These are phyloP conservation scores for Aspidoscelis tigris DNA, from an alignment of 2,113 vertebrate species.

Conservation along the genomic window DNA sequence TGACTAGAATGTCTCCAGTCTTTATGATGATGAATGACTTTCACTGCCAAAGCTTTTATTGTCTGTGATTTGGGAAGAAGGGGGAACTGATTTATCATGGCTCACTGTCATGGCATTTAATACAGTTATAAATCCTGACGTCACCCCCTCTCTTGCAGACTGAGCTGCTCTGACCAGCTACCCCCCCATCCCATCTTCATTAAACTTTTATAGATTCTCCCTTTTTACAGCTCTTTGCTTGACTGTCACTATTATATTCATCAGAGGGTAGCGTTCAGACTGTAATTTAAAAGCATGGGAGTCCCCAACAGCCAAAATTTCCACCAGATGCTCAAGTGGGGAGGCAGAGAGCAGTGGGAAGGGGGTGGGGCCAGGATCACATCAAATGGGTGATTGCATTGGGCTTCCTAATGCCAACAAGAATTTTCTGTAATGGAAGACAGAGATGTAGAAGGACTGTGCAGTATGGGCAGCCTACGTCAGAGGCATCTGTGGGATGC, in stretches of 20 bases:
- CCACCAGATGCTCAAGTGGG: neutral
- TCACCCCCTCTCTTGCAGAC: constrained; percentile 70
- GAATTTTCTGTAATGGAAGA: neutral
- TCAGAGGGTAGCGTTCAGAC: constrained; percentile 12
- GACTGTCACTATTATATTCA: constrained; percentile 33
- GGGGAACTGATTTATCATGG: constrained; percentile 90
- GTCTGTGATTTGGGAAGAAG: constrained; percentile 88
- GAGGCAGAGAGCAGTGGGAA: constrained; percentile 9
- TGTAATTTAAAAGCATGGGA: constrained; percentile 35
- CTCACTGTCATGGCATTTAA: constrained; percentile 91
- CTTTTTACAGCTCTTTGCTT: constrained; percentile 47
- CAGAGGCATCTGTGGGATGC: no score
- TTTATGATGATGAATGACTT: constrained; percentile 98
- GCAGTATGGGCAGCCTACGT: neutral
- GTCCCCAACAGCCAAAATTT: neutral
- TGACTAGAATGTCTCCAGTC: constrained; percentile 86
- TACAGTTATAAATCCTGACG: constrained; percentile 93
- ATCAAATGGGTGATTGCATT: constrained; percentile 12
- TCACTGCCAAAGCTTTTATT: constrained; percentile 88
- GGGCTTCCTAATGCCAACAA: neutral
- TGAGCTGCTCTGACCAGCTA: constrained; percentile 44
- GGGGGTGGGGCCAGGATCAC: constrained; percentile 1
- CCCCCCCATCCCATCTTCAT: constrained; percentile 43
- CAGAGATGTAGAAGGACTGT: neutral
- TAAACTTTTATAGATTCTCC: constrained; percentile 57